phyloP scores from a whole-genome alignment of 2,888 invertebrate genomes.

The Drosophila robusta region DNA sequence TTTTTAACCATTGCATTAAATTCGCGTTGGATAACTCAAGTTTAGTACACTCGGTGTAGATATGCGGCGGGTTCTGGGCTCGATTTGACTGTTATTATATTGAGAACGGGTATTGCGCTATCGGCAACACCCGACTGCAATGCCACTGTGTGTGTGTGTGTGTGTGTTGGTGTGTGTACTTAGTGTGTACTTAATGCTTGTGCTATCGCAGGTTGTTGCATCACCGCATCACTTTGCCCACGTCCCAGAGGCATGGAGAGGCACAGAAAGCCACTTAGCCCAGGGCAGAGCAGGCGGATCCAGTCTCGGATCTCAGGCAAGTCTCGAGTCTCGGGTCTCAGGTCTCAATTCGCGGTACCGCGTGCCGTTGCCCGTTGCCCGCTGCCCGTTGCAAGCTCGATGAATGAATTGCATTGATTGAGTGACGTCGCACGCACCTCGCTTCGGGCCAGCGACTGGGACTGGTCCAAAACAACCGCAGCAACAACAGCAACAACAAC shows the following conservation, averaged over 20 bases:
- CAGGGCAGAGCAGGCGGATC: constrained; percentile 22
- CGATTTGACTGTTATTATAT: too few relatives aligned
- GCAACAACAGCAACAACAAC: constrained; percentile 18
- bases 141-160: neutral
- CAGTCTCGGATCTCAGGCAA: constrained; percentile 2
- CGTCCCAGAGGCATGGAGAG: neutral
- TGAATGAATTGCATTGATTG: constrained; percentile 81
- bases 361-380: constrained; percentile 61
- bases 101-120: too few relatives aligned
- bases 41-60: too few relatives aligned
- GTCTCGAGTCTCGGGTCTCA: constrained; percentile 6
- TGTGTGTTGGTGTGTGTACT: constrained; percentile 1
- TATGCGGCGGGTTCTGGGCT: too few relatives aligned
- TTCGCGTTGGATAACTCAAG: too few relatives aligned
- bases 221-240: constrained; percentile 25
- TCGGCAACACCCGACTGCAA: too few relatives aligned
- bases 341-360: constrained; percentile 32
- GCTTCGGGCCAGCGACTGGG: constrained; percentile 27
- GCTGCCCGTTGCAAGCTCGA: constrained; percentile 63
- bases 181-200: constrained; percentile 13
- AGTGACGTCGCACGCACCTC: constrained; percentile 70
- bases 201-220: constrained; percentile 36
- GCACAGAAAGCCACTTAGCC: constrained; percentile 61
- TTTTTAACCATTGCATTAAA: too few relatives aligned
- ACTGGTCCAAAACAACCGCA: constrained; percentile 26